Conservation (phyloP, 2,888 invertebrate species). For the Sminthurides aquaticus region DNA sequence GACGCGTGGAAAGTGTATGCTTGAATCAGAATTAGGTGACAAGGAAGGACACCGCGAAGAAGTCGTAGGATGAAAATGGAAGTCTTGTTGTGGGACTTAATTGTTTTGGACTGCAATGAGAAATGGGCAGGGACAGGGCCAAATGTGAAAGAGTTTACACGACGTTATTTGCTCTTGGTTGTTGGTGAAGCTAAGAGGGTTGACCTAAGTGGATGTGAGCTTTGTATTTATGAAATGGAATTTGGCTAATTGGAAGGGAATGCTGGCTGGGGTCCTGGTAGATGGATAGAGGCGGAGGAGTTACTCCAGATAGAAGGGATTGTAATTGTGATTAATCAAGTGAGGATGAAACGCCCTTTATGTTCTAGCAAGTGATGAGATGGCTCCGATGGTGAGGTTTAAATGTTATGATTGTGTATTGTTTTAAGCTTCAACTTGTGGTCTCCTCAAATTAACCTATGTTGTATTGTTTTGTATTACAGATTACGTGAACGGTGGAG, state of each 20-base stretch:
- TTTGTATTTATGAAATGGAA: not conserved
- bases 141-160: too few species aligned
- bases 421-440: too few species aligned
- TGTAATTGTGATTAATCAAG: not conserved
- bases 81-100: not conserved
- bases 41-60: not conserved
- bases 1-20: not conserved
- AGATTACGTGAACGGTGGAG: conserved; percentile 97
- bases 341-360: not conserved
- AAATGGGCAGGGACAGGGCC: not conserved
- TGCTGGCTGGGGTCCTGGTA: too few species aligned
- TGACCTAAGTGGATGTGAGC: not conserved
- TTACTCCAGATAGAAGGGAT: not conserved
- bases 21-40: not conserved
- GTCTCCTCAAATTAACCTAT: not conserved
- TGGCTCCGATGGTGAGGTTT: not conserved
- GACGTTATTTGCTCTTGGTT: too few species aligned
- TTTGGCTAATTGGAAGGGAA: not conserved
- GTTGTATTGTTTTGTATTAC: conserved; percentile 46
- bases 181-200: not conserved
- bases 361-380: not conserved
- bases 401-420: not conserved
- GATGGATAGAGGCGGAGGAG: too few species aligned
- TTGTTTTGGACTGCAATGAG: not conserved
- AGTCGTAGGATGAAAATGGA: not conserved